A percentile compares a stretch with the other conserved stretches of the same genome.
Evolutionary conservation across 2,888 invertebrate species (phyloP).

Genomic region (Pterostichus niger): DNA sequence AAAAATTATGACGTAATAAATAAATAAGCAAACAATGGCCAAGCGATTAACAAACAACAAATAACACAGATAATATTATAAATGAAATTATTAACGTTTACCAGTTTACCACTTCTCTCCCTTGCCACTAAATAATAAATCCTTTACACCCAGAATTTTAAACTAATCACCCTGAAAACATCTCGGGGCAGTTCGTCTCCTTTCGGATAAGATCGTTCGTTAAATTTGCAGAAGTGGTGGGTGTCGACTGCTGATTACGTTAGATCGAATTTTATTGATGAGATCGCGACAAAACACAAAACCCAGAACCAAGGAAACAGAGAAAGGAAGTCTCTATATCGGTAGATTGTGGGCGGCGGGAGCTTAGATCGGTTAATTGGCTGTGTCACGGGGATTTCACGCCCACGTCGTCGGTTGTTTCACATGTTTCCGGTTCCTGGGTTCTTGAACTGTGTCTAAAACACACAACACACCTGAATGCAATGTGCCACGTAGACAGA

Average conservation of each 20-base stretch:
- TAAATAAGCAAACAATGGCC: neutral
- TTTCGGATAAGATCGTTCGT: constrained; percentile 3
- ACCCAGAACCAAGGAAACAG: neutral
- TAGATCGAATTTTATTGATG: constrained; percentile 19
- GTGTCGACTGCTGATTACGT: constrained; percentile 24
- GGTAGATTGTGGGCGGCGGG: neutral
- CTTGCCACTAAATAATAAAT: neutral
- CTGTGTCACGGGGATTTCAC: neutral
- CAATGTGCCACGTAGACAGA: neutral
- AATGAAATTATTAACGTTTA: neutral
- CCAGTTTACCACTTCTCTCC: neutral
- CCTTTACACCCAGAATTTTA: neutral
- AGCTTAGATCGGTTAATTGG: no score
- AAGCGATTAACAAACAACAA: neutral
- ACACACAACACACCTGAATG: constrained; percentile 21
- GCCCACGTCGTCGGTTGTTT: neutral
- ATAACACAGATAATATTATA: neutral
- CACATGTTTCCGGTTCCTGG: constrained; percentile 9
- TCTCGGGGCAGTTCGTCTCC: neutral
- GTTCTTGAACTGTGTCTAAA: neutral
- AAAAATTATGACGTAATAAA: neutral
- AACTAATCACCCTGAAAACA: neutral
- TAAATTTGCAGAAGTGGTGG: constrained; percentile 27
- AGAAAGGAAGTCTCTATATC: neutral
- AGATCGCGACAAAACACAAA: neutral